Evolutionary conservation across 2,888 invertebrate species (phyloP).

Genomic region (Macrophya annulata): DNA sequence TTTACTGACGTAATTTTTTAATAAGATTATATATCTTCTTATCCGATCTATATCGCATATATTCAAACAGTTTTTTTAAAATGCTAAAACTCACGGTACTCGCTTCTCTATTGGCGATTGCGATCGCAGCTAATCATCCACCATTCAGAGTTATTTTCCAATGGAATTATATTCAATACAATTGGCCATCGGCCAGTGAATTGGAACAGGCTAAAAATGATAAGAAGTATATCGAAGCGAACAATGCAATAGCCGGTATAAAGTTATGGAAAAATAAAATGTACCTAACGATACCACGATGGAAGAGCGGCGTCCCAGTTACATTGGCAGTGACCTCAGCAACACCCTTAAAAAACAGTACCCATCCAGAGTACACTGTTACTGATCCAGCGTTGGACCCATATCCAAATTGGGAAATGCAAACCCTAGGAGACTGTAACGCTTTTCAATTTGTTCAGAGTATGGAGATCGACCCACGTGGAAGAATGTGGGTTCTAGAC

Average conservation of each 20-base stretch:
- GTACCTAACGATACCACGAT: conserved; percentile 87
- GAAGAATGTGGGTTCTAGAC: conserved; percentile 86
- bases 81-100: conserved; percentile 61
- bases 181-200: conserved; percentile 84
- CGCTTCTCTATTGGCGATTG: conserved; percentile 58
- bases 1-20: neutral
- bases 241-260: conserved; percentile 86
- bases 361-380: conserved; percentile 81
- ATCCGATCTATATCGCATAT: neutral
- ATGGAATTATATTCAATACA: conserved; percentile 87
- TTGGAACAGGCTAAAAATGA: conserved; percentile 82
- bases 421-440: conserved; percentile 85
- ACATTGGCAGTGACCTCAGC: conserved; percentile 84
- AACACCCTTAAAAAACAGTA: conserved; percentile 75
- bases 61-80: conserved; percentile 2
- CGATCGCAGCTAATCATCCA: conserved; percentile 66
- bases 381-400: conserved; percentile 83
- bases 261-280: conserved; percentile 86
- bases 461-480: conserved; percentile 87
- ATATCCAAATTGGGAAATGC: conserved; percentile 88
- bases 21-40: neutral
- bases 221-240: conserved; percentile 85
- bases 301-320: conserved; percentile 87
- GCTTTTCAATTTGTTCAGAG: conserved; percentile 89
- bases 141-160: conserved; percentile 87